Conservation (phyloP, 2,888 invertebrate species). For the Mechanitis mazaeus region DNA sequence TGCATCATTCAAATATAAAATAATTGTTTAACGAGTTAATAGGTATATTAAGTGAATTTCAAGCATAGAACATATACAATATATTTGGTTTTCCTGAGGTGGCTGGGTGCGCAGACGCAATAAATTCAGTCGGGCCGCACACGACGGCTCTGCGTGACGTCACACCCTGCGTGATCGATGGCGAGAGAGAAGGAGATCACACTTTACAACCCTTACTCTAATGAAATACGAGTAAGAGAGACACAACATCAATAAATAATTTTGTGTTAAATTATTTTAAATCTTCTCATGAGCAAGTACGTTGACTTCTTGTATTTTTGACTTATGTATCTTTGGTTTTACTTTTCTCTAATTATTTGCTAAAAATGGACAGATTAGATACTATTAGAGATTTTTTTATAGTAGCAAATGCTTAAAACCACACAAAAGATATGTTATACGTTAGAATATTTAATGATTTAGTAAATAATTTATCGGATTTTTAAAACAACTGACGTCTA, state of each 20-base stretch:
- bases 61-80: conserved; percentile 25
- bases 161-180: conserved; percentile 75
- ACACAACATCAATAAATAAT: conserved; percentile 61
- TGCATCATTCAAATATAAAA: too few species aligned
- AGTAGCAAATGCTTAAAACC: too few species aligned
- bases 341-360: conserved; percentile 46
- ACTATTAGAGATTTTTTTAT: conserved; percentile 21
- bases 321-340: conserved; percentile 55
- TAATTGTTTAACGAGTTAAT: conserved; percentile 3
- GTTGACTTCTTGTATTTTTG: conserved; percentile 72
- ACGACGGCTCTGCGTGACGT: conserved; percentile 76
- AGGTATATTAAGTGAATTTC: conserved; percentile 17
- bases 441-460: too few species aligned
- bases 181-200: conserved; percentile 56
- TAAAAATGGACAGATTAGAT: conserved; percentile 43
- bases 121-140: conserved; percentile 74
- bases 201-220: conserved; percentile 38
- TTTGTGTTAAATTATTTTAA: conserved; percentile 70
- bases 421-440: too few species aligned
- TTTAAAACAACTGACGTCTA: conserved; percentile 27
- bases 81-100: conserved; percentile 45
- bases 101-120: conserved; percentile 68
- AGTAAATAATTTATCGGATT: conserved; percentile 21
- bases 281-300: conserved; percentile 68
- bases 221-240: conserved; percentile 46